A percentile compares a stretch with the other conserved stretches of the same genome.
Evolutionary conservation across 1,140 invertebrate species (phyloP).

Genomic region (Drosophila grimshawi): DNA sequence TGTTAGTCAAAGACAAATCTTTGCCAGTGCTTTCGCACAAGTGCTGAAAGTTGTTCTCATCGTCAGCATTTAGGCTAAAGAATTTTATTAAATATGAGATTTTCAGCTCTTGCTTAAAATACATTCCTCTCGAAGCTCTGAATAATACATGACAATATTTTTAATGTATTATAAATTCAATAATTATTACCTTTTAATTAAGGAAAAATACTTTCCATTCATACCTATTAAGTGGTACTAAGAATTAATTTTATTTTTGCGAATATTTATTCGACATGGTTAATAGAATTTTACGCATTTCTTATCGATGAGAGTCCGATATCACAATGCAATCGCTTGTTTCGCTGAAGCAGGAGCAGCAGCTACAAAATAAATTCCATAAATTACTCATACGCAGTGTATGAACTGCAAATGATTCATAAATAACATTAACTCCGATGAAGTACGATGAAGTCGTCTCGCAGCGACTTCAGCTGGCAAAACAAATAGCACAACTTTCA

Average conservation of each 20-base stretch:
- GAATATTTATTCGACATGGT: background rate
- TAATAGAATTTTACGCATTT: background rate
- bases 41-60: conserved; percentile 5
- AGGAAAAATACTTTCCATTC: too few species aligned
- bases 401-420: conserved; percentile 57
- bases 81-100: background rate
- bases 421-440: conserved; percentile 69
- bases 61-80: conserved; percentile 1
- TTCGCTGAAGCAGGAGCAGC: too few species aligned
- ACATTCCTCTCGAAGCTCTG: background rate
- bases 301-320: background rate
- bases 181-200: background rate
- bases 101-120: background rate
- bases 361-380: conserved; percentile 38
- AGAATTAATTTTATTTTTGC: background rate
- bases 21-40: conserved; percentile 33
- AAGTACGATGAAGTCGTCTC: conserved; percentile 47
- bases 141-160: background rate
- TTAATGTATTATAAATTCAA: background rate
- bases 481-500: conserved; percentile 69
- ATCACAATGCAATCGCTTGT: background rate
- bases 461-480: conserved; percentile 42
- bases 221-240: too few species aligned
- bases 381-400: conserved; percentile 48
- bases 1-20: conserved; percentile 78